A percentile compares a stretch with the other conserved stretches of the same genome.
Evolutionary conservation across 2,888 invertebrate genomes (phyloP).

Genomic region (Amphimallon solstitiale): DNA sequence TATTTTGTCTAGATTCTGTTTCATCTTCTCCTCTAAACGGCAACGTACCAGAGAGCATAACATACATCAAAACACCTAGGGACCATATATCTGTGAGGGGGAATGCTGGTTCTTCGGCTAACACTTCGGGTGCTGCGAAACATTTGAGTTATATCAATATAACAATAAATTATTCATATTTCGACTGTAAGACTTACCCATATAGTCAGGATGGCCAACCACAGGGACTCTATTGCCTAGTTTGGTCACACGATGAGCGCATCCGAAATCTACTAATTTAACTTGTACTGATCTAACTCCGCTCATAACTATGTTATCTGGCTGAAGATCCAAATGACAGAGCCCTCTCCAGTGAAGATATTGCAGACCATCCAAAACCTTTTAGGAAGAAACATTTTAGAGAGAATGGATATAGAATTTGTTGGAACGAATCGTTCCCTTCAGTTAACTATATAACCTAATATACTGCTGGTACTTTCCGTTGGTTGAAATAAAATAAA

Average conservation of each 20-base stretch:
- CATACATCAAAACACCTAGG: constrained; percentile 89
- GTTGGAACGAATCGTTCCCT: no score
- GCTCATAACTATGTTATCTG: constrained; percentile 94
- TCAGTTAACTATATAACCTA: no score
- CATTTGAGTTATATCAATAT: background rate
- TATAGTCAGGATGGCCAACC: constrained; percentile 80
- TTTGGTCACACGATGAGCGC: constrained; percentile 83
- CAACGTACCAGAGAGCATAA: constrained; percentile 90
- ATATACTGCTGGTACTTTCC: no score
- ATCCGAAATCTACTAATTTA: constrained; percentile 93
- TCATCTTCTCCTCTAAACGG: constrained; percentile 88
- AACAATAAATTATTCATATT: background rate
- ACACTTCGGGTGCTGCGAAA: constrained; percentile 83
- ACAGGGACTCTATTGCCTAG: constrained; percentile 78
- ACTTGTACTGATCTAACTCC: constrained; percentile 85
- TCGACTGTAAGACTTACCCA: constrained; percentile 63
- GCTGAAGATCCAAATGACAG: constrained; percentile 90
- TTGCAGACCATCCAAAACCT: constrained; percentile 87
- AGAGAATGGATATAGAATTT: no score
- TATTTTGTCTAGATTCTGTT: constrained; percentile 89
- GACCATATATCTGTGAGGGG: constrained; percentile 97
- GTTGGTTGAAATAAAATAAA: no score
- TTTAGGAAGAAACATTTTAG: constrained; percentile 30
- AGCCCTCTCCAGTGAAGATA: constrained; percentile 95
- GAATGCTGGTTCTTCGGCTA: constrained; percentile 87